Percentiles rank a stretch among this genome's conserved stretches.
Conservation (phyloP, 2,797 vertebrate species). For the Centroberyx gerrardi region DNA sequence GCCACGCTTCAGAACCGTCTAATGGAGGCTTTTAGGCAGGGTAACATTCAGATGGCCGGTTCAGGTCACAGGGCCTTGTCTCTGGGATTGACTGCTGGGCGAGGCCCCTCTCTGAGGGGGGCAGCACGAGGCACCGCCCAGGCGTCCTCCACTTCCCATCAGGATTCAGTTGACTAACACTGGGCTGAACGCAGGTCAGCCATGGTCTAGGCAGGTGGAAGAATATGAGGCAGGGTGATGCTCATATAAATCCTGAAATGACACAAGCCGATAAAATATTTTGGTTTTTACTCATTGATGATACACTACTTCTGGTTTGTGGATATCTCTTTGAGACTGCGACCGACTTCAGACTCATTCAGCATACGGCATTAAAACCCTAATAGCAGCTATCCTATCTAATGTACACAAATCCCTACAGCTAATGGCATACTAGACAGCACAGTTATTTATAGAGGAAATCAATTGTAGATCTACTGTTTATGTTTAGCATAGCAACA, state of each 20-base stretch:
- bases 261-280: background rate
- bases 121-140: background rate
- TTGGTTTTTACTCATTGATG: background rate
- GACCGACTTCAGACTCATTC: background rate
- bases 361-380: background rate
- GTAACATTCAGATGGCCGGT: constrained; percentile 57
- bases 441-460: background rate
- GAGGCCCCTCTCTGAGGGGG: constrained; percentile 12
- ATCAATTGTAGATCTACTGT: constrained; percentile 29
- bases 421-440: background rate
- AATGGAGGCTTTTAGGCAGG: constrained; percentile 75
- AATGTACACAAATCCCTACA: constrained; percentile 11
- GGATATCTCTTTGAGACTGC: no score
- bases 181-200: constrained; percentile 2
- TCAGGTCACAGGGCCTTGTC: constrained; percentile 49
- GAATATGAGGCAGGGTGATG: background rate
- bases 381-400: background rate
- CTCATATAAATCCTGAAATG: background rate
- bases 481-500: constrained; percentile 42
- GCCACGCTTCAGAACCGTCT: constrained; percentile 62
- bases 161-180: constrained; percentile 8
- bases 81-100: constrained; percentile 23
- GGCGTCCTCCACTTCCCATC: constrained; percentile 9
- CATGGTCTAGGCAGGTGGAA: constrained; percentile 15
- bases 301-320: background rate